A percentile compares a stretch with the other conserved stretches of the same genome.
phyloP scores from a whole-genome alignment of 2,113 vertebrate species.

The Chaetodon auriga region DNA sequence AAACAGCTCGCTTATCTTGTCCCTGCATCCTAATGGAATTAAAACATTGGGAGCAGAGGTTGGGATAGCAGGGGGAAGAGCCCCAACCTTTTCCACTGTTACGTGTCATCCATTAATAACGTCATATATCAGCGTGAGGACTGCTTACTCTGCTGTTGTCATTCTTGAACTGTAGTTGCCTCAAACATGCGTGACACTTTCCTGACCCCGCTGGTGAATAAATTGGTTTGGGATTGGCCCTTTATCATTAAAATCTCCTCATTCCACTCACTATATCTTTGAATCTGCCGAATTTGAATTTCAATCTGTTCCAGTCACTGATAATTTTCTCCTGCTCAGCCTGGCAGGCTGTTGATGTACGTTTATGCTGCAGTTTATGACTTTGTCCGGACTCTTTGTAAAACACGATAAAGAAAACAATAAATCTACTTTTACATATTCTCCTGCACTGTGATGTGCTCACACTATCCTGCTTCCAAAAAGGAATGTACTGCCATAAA shows the following conservation, averaged over 20 bases:
- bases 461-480: slow-evolving; percentile 31
- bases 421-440: slow-evolving; percentile 55
- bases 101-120: slow-evolving; percentile 54
- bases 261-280: slow-evolving; percentile 1
- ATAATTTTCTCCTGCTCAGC: slow-evolving; percentile 11
- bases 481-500: slow-evolving; percentile 47
- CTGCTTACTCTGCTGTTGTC: slow-evolving; percentile 40
- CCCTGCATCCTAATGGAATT: slow-evolving; percentile 59
- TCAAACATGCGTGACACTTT: slow-evolving; percentile 30
- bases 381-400: slow-evolving; percentile 46
- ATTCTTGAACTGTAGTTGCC: slow-evolving; percentile 18
- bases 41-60: slow-evolving; percentile 37
- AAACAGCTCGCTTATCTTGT: slow-evolving; percentile 52
- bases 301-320: slow-evolving; percentile 8
- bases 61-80: not conserved
- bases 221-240: slow-evolving; percentile 50
- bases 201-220: slow-evolving; percentile 46
- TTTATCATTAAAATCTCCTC: slow-evolving; percentile 45
- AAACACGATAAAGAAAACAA: slow-evolving; percentile 61
- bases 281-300: slow-evolving; percentile 50
- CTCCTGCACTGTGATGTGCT: slow-evolving; percentile 27
- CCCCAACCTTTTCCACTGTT: slow-evolving; percentile 15
- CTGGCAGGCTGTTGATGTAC: slow-evolving; percentile 46
- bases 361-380: slow-evolving; percentile 52
- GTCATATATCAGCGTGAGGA: slow-evolving; percentile 46